Evolutionary conservation across 2,797 vertebrate species (phyloP).

Genomic region (Chiropotes sagulatus): DNA sequence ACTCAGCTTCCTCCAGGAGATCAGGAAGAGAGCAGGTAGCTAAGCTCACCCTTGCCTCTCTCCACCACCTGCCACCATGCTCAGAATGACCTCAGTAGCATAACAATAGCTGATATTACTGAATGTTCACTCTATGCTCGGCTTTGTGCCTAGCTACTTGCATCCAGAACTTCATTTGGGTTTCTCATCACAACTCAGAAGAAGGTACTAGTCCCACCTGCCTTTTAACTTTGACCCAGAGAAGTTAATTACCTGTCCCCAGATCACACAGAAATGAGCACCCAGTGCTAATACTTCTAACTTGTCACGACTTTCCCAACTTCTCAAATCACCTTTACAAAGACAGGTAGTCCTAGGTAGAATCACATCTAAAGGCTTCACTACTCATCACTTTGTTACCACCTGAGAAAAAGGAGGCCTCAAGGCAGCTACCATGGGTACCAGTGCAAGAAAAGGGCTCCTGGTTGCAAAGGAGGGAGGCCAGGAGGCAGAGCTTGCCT

Average conservation of each 20-base stretch:
- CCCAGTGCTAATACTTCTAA: neutral
- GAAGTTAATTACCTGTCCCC: neutral
- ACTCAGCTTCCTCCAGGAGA: neutral
- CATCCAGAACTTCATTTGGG: neutral
- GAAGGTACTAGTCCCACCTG: neutral
- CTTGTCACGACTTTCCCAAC: neutral
- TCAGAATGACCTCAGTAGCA: neutral
- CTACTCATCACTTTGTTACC: neutral
- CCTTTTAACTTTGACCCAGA: neutral
- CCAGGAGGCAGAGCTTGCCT: neutral
- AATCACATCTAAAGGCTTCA: neutral
- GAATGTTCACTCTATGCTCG: neutral
- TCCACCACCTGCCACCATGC: rapidly evolving
- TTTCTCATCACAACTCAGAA: neutral
- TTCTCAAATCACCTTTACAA: neutral
- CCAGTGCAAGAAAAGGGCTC: neutral
- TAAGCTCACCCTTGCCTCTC: too few relatives aligned
- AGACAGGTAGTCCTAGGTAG: neutral
- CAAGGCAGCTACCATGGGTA: neutral
- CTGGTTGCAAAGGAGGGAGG: neutral
- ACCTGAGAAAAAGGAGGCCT: neutral
- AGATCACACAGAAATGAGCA: neutral
- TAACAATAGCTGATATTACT: neutral
- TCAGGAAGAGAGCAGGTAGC: neutral
- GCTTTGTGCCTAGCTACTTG: neutral